Conservation (phyloP, 2,888 invertebrate genomes). For the Orchesella flavescens region DNA sequence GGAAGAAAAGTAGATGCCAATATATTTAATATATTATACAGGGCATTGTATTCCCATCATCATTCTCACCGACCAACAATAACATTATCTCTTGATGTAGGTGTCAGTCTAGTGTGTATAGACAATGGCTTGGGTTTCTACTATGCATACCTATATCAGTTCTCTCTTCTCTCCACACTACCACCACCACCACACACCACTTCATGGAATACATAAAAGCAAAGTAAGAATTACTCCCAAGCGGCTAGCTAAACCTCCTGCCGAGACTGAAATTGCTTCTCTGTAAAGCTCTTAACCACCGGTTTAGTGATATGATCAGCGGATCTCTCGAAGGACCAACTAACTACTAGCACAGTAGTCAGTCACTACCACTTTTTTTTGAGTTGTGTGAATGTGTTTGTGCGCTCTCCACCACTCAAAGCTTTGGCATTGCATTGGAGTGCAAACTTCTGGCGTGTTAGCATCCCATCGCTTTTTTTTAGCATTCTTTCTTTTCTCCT, state of each 20-base stretch:
- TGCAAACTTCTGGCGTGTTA: background rate
- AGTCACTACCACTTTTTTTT: conserved; percentile 6
- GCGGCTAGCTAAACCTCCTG: conserved; percentile 57
- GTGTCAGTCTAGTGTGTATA: background rate
- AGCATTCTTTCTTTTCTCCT: background rate
- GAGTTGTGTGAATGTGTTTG: background rate
- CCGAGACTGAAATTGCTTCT: conserved; percentile 55
- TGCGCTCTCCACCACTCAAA: background rate
- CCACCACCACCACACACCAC: background rate
- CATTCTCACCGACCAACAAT: conserved; percentile 3
- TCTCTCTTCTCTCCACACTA: background rate
- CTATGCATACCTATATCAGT: background rate
- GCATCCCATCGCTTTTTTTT: background rate
- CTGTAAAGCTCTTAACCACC: conserved; percentile 47
- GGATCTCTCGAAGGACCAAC: conserved; percentile 42
- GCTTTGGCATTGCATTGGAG: background rate
- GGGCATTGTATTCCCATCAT: background rate
- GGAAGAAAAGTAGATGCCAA: no score
- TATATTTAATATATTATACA: background rate
- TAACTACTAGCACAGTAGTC: conserved; percentile 16
- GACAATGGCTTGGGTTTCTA: background rate
- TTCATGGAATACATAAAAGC: conserved; percentile 22
- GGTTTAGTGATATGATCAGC: conserved; percentile 36
- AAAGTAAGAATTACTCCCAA: conserved; percentile 51
- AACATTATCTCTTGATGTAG: conserved; percentile 24